Percentiles rank a stretch among this genome's conserved stretches.
phyloP scores from a whole-genome alignment of 2,888 invertebrate species.

The Brenthis daphne region DNA sequence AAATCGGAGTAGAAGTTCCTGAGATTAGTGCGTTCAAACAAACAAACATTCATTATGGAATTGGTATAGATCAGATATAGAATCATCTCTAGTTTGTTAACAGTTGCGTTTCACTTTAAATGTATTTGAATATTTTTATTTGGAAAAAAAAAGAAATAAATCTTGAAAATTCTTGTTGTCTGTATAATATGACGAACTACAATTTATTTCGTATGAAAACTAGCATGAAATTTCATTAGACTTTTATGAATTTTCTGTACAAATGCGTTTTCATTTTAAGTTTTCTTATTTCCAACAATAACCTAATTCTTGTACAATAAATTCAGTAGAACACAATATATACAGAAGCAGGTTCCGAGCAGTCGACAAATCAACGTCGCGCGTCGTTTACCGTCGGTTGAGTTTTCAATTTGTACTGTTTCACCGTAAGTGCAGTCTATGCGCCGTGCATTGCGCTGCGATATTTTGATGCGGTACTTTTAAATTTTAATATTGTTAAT shows the following conservation, averaged over 20 bases:
- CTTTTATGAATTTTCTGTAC: neutral
- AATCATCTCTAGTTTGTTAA: too few relatives aligned
- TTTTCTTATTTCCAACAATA: constrained; percentile 18
- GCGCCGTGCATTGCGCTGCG: constrained; percentile 32
- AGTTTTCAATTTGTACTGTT: constrained; percentile 74
- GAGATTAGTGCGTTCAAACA: too few relatives aligned
- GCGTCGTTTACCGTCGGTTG: constrained; percentile 66
- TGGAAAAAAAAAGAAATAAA: too few relatives aligned
- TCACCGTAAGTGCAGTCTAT: constrained; percentile 65
- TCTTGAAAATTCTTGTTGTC: too few relatives aligned
- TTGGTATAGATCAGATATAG: too few relatives aligned
- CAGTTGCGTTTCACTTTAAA: too few relatives aligned
- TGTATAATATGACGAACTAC: neutral
- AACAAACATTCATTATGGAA: too few relatives aligned
- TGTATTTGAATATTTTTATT: too few relatives aligned
- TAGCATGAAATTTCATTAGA: constrained; percentile 14
- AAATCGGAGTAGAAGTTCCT: too few relatives aligned
- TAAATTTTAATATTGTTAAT: neutral
- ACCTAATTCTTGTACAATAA: constrained; percentile 28
- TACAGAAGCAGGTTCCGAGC: constrained; percentile 25
- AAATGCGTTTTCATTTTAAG: constrained; percentile 1
- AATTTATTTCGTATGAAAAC: constrained; percentile 2
- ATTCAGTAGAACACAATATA: constrained; percentile 16
- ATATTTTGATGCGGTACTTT: constrained; percentile 31
- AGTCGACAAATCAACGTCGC: constrained; percentile 73